A percentile compares a stretch with the other conserved stretches of the same genome.
These are phyloP conservation scores for Malurus alboscapulatus DNA, from an alignment of 2,113 vertebrate genomes.

Conservation along the genomic window DNA sequence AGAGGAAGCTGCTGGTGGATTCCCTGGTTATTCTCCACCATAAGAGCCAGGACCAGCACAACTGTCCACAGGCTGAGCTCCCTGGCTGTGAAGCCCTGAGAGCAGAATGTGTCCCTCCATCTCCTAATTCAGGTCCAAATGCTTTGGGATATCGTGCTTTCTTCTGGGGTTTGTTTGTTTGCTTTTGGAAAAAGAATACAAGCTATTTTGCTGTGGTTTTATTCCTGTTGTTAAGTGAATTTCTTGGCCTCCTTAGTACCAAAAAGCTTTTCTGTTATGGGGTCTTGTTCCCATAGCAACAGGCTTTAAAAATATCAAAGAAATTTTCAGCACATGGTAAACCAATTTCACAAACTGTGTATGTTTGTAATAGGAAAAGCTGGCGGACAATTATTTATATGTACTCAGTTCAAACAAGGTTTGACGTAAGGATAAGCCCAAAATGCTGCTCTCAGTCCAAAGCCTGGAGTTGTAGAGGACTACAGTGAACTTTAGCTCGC, in stretches of 20 bases:
- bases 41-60: not conserved
- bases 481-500: not conserved
- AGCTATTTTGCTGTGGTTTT: not conserved
- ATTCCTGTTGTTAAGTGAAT: not conserved
- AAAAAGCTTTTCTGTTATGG: conserved; percentile 2
- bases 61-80: not conserved
- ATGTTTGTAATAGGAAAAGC: not conserved
- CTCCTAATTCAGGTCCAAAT: not conserved
- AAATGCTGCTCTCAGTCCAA: not conserved
- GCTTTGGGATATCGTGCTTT: not conserved
- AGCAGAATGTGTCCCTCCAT: not conserved
- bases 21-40: accelerated
- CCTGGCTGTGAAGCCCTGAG: not conserved
- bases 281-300: conserved; percentile 24
- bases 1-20: not conserved
- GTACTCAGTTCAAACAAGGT: not conserved
- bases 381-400: not conserved
- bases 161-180: not conserved
- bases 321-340: conserved; percentile 25
- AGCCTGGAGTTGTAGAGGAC: not conserved
- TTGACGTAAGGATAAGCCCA: not conserved
- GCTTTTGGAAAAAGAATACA: not conserved
- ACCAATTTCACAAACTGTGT: conserved; percentile 8
- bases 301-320: conserved; percentile 39
- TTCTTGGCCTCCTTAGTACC: not conserved